These are phyloP conservation scores for Erpornis zantholeuca DNA, from an alignment of 2,113 vertebrate genomes.

Conservation along the genomic window DNA sequence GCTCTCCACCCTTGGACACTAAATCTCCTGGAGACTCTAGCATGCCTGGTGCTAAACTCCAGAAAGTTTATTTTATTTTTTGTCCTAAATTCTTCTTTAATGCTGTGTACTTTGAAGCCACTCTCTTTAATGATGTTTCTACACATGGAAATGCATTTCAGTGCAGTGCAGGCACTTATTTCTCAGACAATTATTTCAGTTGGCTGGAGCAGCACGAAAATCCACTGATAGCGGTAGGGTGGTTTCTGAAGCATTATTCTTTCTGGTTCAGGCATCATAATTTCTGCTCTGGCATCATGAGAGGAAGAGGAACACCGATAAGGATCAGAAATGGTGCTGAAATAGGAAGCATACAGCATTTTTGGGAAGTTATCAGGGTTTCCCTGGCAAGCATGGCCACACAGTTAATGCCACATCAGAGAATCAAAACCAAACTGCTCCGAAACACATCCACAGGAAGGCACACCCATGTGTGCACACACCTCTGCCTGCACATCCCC, in stretches of 20 bases:
- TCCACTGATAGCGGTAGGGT: background rate
- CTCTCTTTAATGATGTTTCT: background rate
- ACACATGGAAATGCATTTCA: background rate
- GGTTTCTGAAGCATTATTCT: background rate
- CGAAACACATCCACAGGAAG: background rate
- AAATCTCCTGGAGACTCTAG: background rate
- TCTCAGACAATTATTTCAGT: background rate
- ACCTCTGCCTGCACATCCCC: background rate
- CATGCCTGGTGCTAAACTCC: background rate
- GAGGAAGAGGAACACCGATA: background rate
- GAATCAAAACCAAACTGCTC: background rate
- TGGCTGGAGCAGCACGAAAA: background rate
- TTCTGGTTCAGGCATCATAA: background rate
- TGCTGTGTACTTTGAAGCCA: background rate
- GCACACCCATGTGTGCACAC: background rate
- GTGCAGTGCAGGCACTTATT: background rate
- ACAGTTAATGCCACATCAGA: background rate
- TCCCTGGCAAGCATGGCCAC: background rate
- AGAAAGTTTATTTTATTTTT: background rate
- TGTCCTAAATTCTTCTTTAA: background rate
- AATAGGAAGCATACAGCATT: background rate
- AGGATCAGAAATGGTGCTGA: background rate
- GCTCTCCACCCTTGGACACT: background rate
- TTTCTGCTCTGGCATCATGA: background rate
- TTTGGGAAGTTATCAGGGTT: background rate